Evolutionary conservation across 2,888 invertebrate species (phyloP).

Genomic region (Mechanitis mazaeus): DNA sequence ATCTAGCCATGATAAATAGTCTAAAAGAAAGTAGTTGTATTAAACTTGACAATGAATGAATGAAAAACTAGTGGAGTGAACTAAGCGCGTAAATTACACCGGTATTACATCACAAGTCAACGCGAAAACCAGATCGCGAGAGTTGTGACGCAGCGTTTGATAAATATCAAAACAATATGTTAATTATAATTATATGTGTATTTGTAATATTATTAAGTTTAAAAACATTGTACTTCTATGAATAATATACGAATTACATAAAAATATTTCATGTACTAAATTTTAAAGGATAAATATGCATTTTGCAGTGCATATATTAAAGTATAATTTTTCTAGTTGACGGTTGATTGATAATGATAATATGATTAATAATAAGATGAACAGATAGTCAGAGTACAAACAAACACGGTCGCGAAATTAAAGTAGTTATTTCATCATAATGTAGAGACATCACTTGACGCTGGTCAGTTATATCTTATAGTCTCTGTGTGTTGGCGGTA

Average conservation of each 20-base stretch:
- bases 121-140: conserved; percentile 20
- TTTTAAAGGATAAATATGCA: too few species aligned
- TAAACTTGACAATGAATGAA: conserved; percentile 12
- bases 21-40: too few species aligned
- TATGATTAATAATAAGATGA: too few species aligned
- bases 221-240: too few species aligned
- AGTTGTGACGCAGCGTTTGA: conserved; percentile 15
- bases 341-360: too few species aligned
- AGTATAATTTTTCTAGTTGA: too few species aligned
- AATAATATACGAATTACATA: too few species aligned
- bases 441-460: background rate
- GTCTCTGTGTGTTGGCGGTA: background rate
- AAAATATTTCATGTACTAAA: too few species aligned
- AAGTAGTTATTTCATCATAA: conserved; percentile 3
- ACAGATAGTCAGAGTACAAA: background rate
- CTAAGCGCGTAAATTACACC: conserved; percentile 14
- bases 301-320: too few species aligned
- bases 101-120: conserved; percentile 26
- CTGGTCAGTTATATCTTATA: background rate
- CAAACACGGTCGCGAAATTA: conserved; percentile 1
- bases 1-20: too few species aligned
- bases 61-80: background rate
- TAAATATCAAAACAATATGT: conserved; percentile 14
- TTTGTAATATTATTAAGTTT: too few species aligned
- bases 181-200: too few species aligned